Evolutionary conservation across 2,797 vertebrate species (phyloP).

Genomic region (Sebastes alutus): DNA sequence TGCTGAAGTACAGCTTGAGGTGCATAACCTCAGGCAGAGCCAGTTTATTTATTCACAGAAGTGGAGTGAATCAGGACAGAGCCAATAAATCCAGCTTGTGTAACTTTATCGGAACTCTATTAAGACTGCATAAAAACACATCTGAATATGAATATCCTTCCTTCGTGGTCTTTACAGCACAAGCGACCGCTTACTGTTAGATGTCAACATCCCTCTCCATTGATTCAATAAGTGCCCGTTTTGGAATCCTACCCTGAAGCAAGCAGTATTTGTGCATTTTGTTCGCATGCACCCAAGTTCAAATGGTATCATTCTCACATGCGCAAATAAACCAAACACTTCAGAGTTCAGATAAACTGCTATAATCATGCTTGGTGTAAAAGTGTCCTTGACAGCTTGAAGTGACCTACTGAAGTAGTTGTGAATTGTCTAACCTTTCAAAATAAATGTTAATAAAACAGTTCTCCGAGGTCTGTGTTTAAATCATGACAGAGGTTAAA

Average conservation of each 20-base stretch:
- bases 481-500: constrained; percentile 49
- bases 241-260: constrained; percentile 1
- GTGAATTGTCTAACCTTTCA: constrained; percentile 20
- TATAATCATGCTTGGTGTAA: neutral
- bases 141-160: neutral
- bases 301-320: constrained; percentile 1
- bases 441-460: constrained; percentile 10
- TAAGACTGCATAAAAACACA: neutral
- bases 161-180: constrained; percentile 11
- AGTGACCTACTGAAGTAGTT: neutral
- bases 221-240: constrained; percentile 2
- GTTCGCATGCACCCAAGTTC: neutral
- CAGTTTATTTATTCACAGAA: neutral
- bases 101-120: neutral
- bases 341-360: neutral
- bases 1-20: neutral
- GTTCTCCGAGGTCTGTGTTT: constrained; percentile 1
- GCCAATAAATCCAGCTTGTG: neutral
- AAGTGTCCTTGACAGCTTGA: neutral
- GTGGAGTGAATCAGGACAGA: neutral
- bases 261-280: neutral
- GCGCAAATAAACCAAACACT: neutral
- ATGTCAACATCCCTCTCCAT: constrained; percentile 11
- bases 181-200: neutral
- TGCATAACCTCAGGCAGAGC: neutral